Percentiles rank a stretch among this genome's conserved stretches.
Evolutionary conservation across 2,113 vertebrate species (phyloP).

Genomic region (Paracyprichromis sp.): DNA sequence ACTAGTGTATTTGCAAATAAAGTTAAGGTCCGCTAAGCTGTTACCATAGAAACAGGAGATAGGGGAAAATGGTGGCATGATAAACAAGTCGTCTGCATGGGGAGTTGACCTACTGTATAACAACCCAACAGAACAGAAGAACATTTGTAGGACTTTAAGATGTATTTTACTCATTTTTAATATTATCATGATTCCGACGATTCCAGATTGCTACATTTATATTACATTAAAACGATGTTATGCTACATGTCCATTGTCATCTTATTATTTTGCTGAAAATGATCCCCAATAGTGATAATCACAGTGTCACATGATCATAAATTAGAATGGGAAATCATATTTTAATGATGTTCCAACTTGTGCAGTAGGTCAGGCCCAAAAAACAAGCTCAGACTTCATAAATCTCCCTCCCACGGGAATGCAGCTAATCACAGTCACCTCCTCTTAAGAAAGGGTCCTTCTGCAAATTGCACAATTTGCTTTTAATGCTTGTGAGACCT

Average conservation of each 20-base stretch:
- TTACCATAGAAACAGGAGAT: slow-evolving; percentile 16
- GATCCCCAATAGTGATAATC: neutral
- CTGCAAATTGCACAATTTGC: slow-evolving; percentile 23
- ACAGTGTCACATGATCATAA: neutral
- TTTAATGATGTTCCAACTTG: neutral
- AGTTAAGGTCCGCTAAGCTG: neutral
- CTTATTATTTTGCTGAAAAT: neutral
- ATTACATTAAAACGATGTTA: neutral
- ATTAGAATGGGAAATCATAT: neutral
- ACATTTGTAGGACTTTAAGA: neutral
- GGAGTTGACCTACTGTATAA: neutral
- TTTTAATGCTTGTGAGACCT: slow-evolving; percentile 9
- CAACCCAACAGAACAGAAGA: neutral
- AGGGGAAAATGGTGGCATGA: neutral
- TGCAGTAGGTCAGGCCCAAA: neutral
- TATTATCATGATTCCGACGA: neutral
- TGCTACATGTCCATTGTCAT: neutral
- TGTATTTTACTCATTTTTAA: neutral
- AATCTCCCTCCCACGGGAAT: slow-evolving; percentile 12
- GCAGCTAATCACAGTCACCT: slow-evolving; percentile 23
- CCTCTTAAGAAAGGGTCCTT: neutral
- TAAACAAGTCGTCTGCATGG: neutral
- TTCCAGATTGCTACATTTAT: neutral
- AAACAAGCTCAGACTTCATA: neutral
- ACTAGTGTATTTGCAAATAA: neutral